Conservation (phyloP, 1,140 invertebrate genomes). For the Drosophila guanche region DNA sequence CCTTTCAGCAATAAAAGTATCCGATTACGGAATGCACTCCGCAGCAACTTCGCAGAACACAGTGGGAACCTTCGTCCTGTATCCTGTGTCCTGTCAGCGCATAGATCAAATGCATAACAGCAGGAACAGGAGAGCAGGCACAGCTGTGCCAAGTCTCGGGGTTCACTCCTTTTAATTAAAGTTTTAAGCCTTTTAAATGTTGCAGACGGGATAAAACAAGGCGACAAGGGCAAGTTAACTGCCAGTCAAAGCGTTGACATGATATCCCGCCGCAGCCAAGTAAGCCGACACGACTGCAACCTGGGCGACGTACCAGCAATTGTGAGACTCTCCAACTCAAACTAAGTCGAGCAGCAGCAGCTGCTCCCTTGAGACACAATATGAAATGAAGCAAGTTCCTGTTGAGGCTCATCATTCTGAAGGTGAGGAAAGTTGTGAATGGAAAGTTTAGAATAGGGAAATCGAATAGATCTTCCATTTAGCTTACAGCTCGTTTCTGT, state of each 20-base stretch:
- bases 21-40: constrained; percentile 78
- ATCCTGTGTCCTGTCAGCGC: constrained; percentile 50
- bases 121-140: constrained; percentile 22
- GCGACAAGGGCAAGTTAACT: constrained; percentile 76
- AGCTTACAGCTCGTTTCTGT: too few species aligned
- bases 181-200: constrained; percentile 77
- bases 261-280: constrained; percentile 50
- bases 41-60: constrained; percentile 42
- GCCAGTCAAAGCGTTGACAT: constrained; percentile 73
- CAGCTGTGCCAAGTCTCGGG: constrained; percentile 46
- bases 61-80: constrained; percentile 11
- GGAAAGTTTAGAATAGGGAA: too few species aligned
- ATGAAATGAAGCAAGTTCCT: too few species aligned
- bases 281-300: constrained; percentile 51
- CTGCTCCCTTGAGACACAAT: too few species aligned
- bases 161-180: constrained; percentile 70
- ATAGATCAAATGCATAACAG: constrained; percentile 71
- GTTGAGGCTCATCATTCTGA: too few species aligned
- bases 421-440: too few species aligned
- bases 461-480: too few species aligned
- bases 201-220: constrained; percentile 49
- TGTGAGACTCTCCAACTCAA: not conserved
- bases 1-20: constrained; percentile 82
- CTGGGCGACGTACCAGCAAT: not conserved
- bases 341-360: not conserved